Evolutionary conservation across 2,113 vertebrate genomes (phyloP).

Genomic region (Synchiropus splendidus): DNA sequence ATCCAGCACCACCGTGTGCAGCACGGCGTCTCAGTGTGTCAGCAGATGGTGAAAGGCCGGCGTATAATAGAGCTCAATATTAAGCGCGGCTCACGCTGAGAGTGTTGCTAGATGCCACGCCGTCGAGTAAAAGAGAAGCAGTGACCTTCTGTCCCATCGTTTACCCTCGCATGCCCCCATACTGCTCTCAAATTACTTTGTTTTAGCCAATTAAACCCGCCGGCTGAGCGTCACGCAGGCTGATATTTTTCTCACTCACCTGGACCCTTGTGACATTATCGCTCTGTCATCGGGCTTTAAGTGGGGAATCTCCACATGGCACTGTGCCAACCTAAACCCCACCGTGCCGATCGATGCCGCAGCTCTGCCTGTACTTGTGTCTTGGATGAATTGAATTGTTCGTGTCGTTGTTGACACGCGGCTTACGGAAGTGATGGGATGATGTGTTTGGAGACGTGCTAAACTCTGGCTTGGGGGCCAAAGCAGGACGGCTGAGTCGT

Average conservation of each 20-base stretch:
- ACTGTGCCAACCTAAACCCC: slow-evolving; percentile 37
- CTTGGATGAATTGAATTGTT: background rate
- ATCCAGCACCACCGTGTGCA: slow-evolving; percentile 35
- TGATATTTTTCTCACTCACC: slow-evolving; percentile 63
- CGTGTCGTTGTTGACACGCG: no score
- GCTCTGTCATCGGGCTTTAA: slow-evolving; percentile 49
- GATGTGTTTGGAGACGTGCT: no score
- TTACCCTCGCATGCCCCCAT: slow-evolving; percentile 66
- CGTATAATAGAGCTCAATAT: slow-evolving; percentile 72
- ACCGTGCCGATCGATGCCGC: slow-evolving; percentile 20
- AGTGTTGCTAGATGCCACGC: slow-evolving; percentile 61
- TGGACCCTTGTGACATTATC: slow-evolving; percentile 57
- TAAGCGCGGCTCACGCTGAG: slow-evolving; percentile 69
- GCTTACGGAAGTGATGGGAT: no score
- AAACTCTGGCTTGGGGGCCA: no score
- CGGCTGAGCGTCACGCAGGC: slow-evolving; percentile 61
- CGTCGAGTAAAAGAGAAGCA: slow-evolving; percentile 61
- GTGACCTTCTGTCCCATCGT: slow-evolving; percentile 74
- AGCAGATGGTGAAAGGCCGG: slow-evolving; percentile 66
- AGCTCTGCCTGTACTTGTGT: no score
- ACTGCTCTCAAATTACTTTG: slow-evolving; percentile 72
- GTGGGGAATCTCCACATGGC: slow-evolving; percentile 41
- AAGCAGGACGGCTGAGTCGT: no score
- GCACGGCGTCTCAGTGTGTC: slow-evolving; percentile 40
- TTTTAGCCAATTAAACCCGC: slow-evolving; percentile 73